Evolutionary conservation across 2,888 invertebrate species (phyloP), one percentile per base, ranked within the genome.

Genomic region (Cerastoderma edule): DNA sequence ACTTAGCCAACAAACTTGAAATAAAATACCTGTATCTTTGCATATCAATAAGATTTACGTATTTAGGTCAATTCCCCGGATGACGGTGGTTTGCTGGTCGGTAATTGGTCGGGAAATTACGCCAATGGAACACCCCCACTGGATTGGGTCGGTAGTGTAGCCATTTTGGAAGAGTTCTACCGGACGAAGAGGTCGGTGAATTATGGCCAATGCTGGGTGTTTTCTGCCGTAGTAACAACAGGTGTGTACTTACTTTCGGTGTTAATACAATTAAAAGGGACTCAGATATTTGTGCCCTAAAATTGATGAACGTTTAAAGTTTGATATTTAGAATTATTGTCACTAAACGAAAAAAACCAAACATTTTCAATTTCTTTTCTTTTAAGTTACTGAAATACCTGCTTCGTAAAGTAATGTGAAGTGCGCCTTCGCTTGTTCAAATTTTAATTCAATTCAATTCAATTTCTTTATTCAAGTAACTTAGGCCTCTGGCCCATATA

Each of bases 161-260:
- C 76, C 35, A 91, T 91, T 35, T 67, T 91, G 60, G 83, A 87
- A 57, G 68, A 89, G 74, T 91, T 76, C 82, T 87, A 83, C 84
- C 56, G 72, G 19, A 83, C 76, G 2, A 87, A 85, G 67, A 13
- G 22, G 32, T 83, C 88, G 8, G 89, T 90, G 19, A 72, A 80
- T 53, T 90, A 71, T 60, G 89, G 89, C 0, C 89, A 90, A 76
- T 89, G 89, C 75, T 89, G 88, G 88, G 89, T 89, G 10, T 89
- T 88, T 74, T 86, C 88, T 16, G 89, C 83, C 0, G 78, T 89
- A 2, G 35, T 84, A 16, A 89, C 88, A 0, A 86, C 88, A 78
- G 94, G 96, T 96, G 66, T 50, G 57, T 56, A 27, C 22, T 16
- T 50, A 60, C n/a, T n/a, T n/a, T n/a, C n/a, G n/a, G n/a, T n/a